Percentiles rank a stretch among this genome's conserved stretches.
These are phyloP conservation scores for Phaenicophaeus curvirostris DNA, from an alignment of 2,797 vertebrate species.

Conservation along the genomic window DNA sequence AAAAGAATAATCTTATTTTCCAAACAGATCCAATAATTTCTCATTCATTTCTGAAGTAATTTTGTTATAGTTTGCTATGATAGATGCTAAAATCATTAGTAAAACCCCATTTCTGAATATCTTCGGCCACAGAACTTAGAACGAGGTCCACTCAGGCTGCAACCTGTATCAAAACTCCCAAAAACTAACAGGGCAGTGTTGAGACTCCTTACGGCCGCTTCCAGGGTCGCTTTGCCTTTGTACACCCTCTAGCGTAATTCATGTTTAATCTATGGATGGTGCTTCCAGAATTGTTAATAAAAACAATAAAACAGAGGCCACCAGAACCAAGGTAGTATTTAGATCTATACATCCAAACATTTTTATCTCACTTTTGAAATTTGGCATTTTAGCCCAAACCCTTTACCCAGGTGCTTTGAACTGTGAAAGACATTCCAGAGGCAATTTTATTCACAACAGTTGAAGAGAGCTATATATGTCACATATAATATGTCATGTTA, in stretches of 20 bases:
- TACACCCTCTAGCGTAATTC: neutral
- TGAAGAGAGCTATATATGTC: neutral
- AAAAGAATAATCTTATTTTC: neutral
- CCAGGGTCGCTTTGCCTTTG: neutral
- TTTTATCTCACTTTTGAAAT: neutral
- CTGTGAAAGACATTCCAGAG: neutral
- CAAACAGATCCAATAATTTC: neutral
- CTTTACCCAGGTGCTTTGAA: neutral
- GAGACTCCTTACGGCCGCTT: neutral
- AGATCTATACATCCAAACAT: neutral
- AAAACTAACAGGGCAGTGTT: neutral
- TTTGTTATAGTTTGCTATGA: neutral
- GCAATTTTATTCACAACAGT: neutral
- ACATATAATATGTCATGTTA: neutral
- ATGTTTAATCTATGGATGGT: neutral
- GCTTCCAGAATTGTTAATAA: neutral
- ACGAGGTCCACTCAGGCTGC: neutral
- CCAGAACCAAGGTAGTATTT: neutral
- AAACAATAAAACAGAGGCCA: constrained; percentile 13
- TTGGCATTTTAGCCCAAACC: neutral
- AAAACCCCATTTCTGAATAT: neutral
- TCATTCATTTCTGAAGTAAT: neutral
- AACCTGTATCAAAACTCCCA: neutral
- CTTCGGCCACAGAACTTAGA: neutral
- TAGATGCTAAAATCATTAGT: neutral